phyloP scores from a whole-genome alignment of 1,140 invertebrate species.

The Dendrolimus kikuchii region DNA sequence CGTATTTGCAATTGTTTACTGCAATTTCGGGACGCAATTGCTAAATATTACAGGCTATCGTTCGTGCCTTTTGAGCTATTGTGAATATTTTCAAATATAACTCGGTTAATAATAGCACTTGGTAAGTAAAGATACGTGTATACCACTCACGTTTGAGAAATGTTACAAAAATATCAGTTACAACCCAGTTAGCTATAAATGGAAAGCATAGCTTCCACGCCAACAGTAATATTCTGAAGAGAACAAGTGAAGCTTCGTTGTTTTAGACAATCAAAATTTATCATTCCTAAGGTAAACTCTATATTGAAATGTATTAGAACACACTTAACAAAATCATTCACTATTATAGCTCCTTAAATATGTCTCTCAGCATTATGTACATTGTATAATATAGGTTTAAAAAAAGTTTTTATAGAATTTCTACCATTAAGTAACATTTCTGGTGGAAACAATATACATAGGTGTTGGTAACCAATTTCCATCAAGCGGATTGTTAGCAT shows the following conservation, averaged over 20 bases:
- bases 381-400: too few species aligned
- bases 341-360: too few species aligned
- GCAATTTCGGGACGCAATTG: slow-evolving; percentile 40
- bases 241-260: slow-evolving; percentile 33
- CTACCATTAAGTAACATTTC: too few species aligned
- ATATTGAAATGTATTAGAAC: not conserved
- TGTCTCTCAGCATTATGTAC: too few species aligned
- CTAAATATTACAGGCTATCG: slow-evolving; percentile 27
- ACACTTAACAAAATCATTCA: too few species aligned
- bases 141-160: slow-evolving; percentile 46
- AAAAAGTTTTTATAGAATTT: too few species aligned
- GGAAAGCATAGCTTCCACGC: slow-evolving; percentile 42
- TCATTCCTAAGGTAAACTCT: slow-evolving; percentile 17
- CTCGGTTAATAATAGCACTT: slow-evolving; percentile 29
- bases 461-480: too few species aligned
- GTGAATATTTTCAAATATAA: slow-evolving; percentile 27
- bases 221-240: slow-evolving; percentile 46
- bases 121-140: slow-evolving; percentile 34
- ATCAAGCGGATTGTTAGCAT: too few species aligned
- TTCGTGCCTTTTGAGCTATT: slow-evolving; percentile 29
- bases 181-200: slow-evolving; percentile 65
- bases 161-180: slow-evolving; percentile 50
- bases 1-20: slow-evolving; percentile 12
- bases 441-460: too few species aligned
- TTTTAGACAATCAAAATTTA: not conserved